Evolutionary conservation across 2,888 invertebrate species (phyloP), one percentile per base, ranked within the genome.

Genomic region (Allacma fusca): DNA sequence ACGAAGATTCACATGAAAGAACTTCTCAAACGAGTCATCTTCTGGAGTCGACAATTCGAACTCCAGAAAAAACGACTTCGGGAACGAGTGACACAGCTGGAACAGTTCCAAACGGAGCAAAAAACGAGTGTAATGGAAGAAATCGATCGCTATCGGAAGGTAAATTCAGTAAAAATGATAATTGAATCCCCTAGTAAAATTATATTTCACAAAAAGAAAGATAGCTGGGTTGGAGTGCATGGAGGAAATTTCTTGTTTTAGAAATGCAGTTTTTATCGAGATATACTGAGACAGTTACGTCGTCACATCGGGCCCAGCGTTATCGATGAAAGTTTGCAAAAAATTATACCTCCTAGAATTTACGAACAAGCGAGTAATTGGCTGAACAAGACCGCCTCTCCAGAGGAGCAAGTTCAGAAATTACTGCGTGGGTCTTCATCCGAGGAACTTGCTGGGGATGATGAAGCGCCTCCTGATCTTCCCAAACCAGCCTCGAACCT

Each of bases 41-140:
- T 75, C 40, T 75, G 75, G 68, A 75, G 68, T 69, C 75, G 57
- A 26, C 75, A 75, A 59, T 68, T 68, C 50, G 68, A 75, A 34
- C 34, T 75, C 7, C 75, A 75, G 44, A 75, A 69, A 59, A 75
- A 69, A 24, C 26, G 75, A 21, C 40, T 75, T 12, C 24, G 73
- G 40, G 73, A 73, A 16, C 62, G 73, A 62, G 73, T 73, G 29
- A 62, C 40, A 19, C 40, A 75, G 24, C 57, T 75, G 57, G 75
- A 75, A 34, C 68, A 69, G 26, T 67, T 34, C n/a, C 67, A 75
- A 68, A 21, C 34, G 19, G 75, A 75, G 29, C 75, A 75, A 34
- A 75, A 75, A 59, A 50, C 68, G 34, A 21, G 68, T 26, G 28
- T 57, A 13, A 19, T 59, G 16, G 57, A 69, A 13, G 75, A 75